Conservation (phyloP, 1,140 invertebrate genomes). For the Melanaphis sacchari region DNA sequence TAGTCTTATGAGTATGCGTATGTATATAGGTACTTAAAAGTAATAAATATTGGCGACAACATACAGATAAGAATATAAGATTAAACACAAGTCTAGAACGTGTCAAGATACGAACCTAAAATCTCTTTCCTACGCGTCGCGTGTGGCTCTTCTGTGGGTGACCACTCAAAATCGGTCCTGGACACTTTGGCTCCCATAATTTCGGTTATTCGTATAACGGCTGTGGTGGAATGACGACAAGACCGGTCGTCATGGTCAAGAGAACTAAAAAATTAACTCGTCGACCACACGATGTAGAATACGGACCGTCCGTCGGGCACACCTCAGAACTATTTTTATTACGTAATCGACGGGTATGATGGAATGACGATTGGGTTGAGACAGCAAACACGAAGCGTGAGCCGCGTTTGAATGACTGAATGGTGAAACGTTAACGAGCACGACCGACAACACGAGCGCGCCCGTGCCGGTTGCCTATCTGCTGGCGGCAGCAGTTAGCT, state of each 20-base stretch:
- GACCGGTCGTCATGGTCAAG: background rate
- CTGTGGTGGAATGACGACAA: background rate
- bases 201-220: background rate
- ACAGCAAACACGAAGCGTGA: background rate
- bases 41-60: background rate
- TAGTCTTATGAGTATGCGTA: too few species aligned
- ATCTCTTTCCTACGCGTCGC: slow-evolving; percentile 93
- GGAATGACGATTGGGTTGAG: too few species aligned
- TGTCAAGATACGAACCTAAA: slow-evolving; percentile 74
- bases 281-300: too few species aligned
- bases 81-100: background rate
- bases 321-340: background rate
- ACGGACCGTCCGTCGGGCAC: background rate
- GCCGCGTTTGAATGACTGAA: background rate
- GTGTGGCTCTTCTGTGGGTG: slow-evolving; percentile 97
- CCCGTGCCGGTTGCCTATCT: background rate
- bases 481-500: background rate
- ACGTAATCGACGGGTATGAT: background rate
- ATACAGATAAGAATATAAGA: background rate
- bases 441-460: too few species aligned
- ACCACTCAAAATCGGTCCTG: slow-evolving; percentile 93
- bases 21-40: too few species aligned
- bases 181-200: slow-evolving; percentile 83
- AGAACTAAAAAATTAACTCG: background rate
- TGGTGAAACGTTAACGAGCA: background rate